These are phyloP conservation scores for Notolepis coatsorum DNA, from an alignment of 2,797 vertebrate species.

Conservation along the genomic window DNA sequence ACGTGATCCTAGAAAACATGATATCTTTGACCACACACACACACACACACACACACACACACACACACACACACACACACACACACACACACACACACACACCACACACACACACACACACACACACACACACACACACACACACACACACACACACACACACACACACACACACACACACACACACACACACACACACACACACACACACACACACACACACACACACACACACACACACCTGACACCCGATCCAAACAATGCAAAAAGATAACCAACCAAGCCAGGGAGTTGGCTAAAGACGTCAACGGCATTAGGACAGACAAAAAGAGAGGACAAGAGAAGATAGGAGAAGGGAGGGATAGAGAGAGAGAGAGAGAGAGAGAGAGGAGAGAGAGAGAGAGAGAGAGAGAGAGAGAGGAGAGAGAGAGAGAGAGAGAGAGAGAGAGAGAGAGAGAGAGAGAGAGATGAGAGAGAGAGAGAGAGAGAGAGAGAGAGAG, in stretches of 20 bases:
- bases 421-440: conserved; percentile 65
- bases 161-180: conserved; percentile 32
- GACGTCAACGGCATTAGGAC: no score
- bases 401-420: conserved; percentile 64
- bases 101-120: no score
- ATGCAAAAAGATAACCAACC: conserved; percentile 70
- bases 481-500: conserved; percentile 65
- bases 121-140: conserved; percentile 19
- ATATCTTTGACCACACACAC: conserved; percentile 52
- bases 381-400: conserved; percentile 28
- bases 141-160: conserved; percentile 10
- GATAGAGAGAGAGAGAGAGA: no score
- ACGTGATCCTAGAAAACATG: conserved; percentile 90
- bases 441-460: conserved; percentile 59
- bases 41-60: conserved; percentile 7
- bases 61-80: background rate
- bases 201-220: background rate
- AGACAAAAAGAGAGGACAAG: conserved; percentile 58
- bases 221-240: conserved; percentile 38
- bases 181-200: conserved; percentile 15
- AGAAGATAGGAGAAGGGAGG: no score
- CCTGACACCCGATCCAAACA: conserved; percentile 55
- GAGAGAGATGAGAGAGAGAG: conserved; percentile 59
- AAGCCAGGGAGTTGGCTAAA: no score
- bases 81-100: background rate